Evolutionary conservation across 2,113 vertebrate species (phyloP), one percentile per base, ranked within the genome.

Genomic region (Pelusios castaneus): DNA sequence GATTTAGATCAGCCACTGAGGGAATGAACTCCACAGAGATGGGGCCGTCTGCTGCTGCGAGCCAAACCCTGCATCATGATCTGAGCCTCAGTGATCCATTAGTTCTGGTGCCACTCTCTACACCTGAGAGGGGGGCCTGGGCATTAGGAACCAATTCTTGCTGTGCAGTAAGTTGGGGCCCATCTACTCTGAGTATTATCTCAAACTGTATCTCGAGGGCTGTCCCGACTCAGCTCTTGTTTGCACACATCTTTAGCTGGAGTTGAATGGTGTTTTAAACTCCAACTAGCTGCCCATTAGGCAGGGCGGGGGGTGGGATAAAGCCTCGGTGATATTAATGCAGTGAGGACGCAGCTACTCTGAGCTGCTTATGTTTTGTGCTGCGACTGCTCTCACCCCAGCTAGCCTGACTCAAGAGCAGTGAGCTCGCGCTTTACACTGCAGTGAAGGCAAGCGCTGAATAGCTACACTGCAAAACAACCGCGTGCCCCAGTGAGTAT

Each of bases 51-150:
- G 17, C 34, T 67, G 63, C 63, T 21, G 45, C 77, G 22, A 54
- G 5, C 56, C 58, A 54, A 10, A 21, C 34, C 43, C 22, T 10
- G 2, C 0, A 1, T 24, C 25, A 16, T 29, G 9, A 12, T 21
- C 34, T 49, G 49, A 52, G 49, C 29, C 17, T 80, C 19, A 16
- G 13, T 52, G 12, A 5, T 34, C 84, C 70, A 51, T 29, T 27
- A 43, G 29, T 52, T 25, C 9, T 2, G 16, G 4, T 4, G 38
- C 31, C 52, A 0, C 22, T 0, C n/a, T 5, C 51, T 25, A 25
- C 0, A 0, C 34, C 34, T 5, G 0, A 17, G 7, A n/a, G 60
- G 31, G 38, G n/a, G 11, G 43, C 45, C 43, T 45, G 34, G 51
- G 34, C 49, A 34, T 49, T n/a, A 24, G 12, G n/a, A 38, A 70